phyloP scores from a whole-genome alignment of 2,888 invertebrate genomes.

The Tuta absoluta region DNA sequence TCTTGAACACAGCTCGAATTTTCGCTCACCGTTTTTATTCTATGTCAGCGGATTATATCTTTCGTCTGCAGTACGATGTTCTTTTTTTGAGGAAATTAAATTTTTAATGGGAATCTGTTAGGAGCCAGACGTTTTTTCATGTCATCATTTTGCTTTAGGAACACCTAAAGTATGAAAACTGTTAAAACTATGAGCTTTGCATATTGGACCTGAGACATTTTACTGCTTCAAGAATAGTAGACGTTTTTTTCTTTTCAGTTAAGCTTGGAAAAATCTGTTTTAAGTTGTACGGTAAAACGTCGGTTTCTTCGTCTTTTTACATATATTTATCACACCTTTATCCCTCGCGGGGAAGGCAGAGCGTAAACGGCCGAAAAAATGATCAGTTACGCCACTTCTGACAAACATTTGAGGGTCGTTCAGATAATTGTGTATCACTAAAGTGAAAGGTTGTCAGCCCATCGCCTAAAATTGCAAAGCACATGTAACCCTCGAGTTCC shows the following conservation, averaged over 20 bases:
- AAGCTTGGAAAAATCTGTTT: not conserved
- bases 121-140: constrained; percentile 5
- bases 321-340: too few species aligned
- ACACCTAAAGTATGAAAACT: not conserved
- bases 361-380: too few species aligned
- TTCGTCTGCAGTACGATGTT: constrained; percentile 8
- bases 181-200: constrained; percentile 1
- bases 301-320: too few species aligned
- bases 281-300: not conserved
- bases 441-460: too few species aligned
- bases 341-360: too few species aligned
- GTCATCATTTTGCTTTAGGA: constrained; percentile 6
- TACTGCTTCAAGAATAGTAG: not conserved
- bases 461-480: too few species aligned
- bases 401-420: too few species aligned
- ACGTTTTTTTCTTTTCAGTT: not conserved
- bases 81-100: constrained; percentile 25
- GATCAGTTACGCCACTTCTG: too few species aligned
- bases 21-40: not conserved
- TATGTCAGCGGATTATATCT: constrained; percentile 24
- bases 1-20: not conserved
- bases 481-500: too few species aligned
- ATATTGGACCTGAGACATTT: not conserved
- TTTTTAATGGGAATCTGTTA: constrained; percentile 24
- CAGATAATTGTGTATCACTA: too few species aligned